A percentile compares a stretch with the other conserved stretches of the same genome.
Evolutionary conservation across 92 coral and sea anemone genomes (phyloP).

Genomic region (Chrysogorgia sp.): DNA sequence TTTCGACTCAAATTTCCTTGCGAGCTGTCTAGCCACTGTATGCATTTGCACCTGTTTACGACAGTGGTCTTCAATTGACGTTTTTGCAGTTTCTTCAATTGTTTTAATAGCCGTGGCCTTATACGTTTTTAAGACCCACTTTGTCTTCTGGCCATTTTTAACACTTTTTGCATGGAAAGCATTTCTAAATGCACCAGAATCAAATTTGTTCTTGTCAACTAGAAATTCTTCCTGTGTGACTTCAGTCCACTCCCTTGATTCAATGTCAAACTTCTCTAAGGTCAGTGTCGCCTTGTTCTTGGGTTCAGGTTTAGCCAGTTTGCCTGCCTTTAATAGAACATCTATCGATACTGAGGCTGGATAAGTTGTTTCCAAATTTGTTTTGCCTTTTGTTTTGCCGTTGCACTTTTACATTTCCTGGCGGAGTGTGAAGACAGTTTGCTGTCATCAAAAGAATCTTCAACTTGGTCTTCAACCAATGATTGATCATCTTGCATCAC

Average conservation of each 20-base stretch:
- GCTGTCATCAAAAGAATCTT: too few relatives aligned
- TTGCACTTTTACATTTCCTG: too few relatives aligned
- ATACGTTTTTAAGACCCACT: conserved; percentile 19
- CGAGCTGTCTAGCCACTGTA: conserved; percentile 43
- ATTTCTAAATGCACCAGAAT: conserved; percentile 1
- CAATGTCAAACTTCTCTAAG: too few relatives aligned
- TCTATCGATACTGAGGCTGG: too few relatives aligned
- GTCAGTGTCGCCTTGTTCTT: conserved; percentile 11
- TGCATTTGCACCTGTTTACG: conserved; percentile 61
- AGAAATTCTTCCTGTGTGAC: conserved; percentile 15
- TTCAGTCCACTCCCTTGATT: conserved; percentile 25
- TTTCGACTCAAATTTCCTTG: conserved; percentile 17
- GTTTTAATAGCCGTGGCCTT: conserved; percentile 19
- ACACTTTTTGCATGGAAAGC: conserved; percentile 20
- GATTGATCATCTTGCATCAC: too few relatives aligned
- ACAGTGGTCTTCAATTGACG: conserved; percentile 34
- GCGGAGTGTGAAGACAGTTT: too few relatives aligned
- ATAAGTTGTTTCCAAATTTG: too few relatives aligned
- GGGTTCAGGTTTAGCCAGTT: too few relatives aligned
- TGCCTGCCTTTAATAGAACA: too few relatives aligned
- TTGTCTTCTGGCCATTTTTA: not conserved
- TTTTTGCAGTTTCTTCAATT: conserved; percentile 21
- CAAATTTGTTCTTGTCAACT: conserved; percentile 16
- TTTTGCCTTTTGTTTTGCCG: too few relatives aligned
- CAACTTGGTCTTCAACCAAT: too few relatives aligned